Evolutionary conservation across 2,797 vertebrate species (phyloP), one percentile per base, ranked within the genome.

Genomic region (Acrossocheilus fasciatus): DNA sequence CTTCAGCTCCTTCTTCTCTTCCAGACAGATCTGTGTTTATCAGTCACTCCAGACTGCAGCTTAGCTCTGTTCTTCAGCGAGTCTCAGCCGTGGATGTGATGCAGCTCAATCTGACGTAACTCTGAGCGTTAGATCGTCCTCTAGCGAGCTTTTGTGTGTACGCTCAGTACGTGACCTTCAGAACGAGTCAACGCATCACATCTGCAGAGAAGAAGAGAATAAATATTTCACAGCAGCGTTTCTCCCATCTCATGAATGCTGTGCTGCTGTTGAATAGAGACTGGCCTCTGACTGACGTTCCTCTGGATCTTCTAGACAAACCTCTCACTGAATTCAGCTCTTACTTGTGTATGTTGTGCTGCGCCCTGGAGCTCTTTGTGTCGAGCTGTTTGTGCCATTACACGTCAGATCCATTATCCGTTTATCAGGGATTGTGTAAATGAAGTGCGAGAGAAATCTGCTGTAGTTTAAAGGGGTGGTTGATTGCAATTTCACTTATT

Each of bases 11-110:
- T 59, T 62, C 23, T 66, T 66, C 62, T 66, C 62, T 77, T 57
- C 76, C 57, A 74, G 26, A 82, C 87, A 80, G 66, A 76, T n/a
- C 18, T 18, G 18, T 62, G 69, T 43, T 62, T 83, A 83, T 83
- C 39, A 57, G 81, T 59, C 12, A 10, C 80, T 73, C 50, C 74
- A 57, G 30, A 15, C 50, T 18, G 45, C 26, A 50, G 45, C 45
- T 36, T 23, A 82, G 23, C 52, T 36, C 54, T n/a, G 47, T 14
- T 41, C 7, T 54, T 54, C 26, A 47, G 23, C 2, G 7, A 8
- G 43, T 74, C 45, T 81, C 47, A 72, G 6, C 73, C 17, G 5
- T 17, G 50, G 54, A 73, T 20, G 11, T 52, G 47, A 72, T 57
- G n/a, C 69, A 39, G 79, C 41, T 18, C 9, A 80, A 17, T 69